Conservation (phyloP, 2,888 invertebrate species). For the Notodonta ziczac region DNA sequence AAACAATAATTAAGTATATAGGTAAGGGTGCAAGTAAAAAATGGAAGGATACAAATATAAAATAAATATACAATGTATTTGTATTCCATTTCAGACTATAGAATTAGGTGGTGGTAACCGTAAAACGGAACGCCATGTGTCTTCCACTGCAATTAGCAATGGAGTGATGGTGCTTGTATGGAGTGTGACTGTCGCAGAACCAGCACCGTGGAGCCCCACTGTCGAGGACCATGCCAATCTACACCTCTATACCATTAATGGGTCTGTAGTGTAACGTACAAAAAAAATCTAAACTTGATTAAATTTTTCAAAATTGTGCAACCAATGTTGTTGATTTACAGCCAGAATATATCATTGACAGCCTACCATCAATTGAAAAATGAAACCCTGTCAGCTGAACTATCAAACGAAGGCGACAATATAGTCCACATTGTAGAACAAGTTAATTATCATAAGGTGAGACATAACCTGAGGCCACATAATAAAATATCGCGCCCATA, state of each 20-base stretch:
- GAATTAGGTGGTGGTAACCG: constrained; percentile 78
- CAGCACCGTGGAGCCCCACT: constrained; percentile 96
- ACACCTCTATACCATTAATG: constrained; percentile 90
- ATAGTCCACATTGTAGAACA: constrained; percentile 93
- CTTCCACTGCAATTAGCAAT: constrained; percentile 60
- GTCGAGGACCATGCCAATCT: constrained; percentile 95
- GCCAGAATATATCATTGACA: constrained; percentile 89
- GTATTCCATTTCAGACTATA: constrained; percentile 55
- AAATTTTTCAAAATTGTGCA: not conserved
- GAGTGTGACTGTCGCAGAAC: constrained; percentile 94
- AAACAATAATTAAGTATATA: too few species aligned
- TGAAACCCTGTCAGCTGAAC: constrained; percentile 92
- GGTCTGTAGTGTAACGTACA: constrained; percentile 72
- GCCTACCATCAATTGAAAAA: constrained; percentile 94
- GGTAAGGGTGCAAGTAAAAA: too few species aligned
- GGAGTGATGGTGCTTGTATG: constrained; percentile 88
- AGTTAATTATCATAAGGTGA: constrained; percentile 84
- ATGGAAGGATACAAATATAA: too few species aligned
- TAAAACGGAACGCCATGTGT: constrained; percentile 74
- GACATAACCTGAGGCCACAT: not conserved
- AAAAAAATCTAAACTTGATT: not conserved
- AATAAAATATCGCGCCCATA: too few species aligned
- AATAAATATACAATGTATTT: too few species aligned
- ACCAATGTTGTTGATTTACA: constrained; percentile 50
- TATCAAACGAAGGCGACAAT: constrained; percentile 89